Conservation (phyloP, 1,140 invertebrate genomes). For the Homarus americanus region DNA sequence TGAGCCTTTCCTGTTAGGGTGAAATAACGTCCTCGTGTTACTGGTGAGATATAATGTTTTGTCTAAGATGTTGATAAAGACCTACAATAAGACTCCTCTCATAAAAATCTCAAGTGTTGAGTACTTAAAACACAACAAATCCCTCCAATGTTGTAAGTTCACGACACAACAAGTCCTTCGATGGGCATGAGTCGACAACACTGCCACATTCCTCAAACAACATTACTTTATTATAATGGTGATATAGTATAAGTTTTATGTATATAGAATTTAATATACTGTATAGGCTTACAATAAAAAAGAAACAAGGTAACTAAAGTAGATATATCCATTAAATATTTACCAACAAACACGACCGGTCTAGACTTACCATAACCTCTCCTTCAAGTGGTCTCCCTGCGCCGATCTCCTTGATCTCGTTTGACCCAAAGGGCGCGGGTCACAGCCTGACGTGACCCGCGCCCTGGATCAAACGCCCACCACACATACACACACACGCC, state of each 20-base stretch:
- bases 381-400: background rate
- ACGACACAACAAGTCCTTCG: too few relatives aligned
- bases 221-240: too few relatives aligned
- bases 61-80: background rate
- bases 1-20: background rate
- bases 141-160: background rate
- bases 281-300: too few relatives aligned
- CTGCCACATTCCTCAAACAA: too few relatives aligned
- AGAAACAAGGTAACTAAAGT: too few relatives aligned
- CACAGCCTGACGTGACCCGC: conserved; percentile 23
- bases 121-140: background rate
- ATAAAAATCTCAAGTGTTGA: too few relatives aligned
- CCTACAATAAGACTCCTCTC: background rate
- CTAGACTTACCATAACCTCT: background rate
- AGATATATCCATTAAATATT: too few relatives aligned
- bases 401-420: background rate
- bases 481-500: background rate
- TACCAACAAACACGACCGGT: too few relatives aligned
- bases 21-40: background rate
- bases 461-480: conserved; percentile 5
- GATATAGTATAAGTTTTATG: too few relatives aligned
- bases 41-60: background rate
- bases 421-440: background rate
- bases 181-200: too few relatives aligned
- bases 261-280: too few relatives aligned